phyloP scores from a whole-genome alignment of 2,113 vertebrate species.

The Neolamprologus ventralis region DNA sequence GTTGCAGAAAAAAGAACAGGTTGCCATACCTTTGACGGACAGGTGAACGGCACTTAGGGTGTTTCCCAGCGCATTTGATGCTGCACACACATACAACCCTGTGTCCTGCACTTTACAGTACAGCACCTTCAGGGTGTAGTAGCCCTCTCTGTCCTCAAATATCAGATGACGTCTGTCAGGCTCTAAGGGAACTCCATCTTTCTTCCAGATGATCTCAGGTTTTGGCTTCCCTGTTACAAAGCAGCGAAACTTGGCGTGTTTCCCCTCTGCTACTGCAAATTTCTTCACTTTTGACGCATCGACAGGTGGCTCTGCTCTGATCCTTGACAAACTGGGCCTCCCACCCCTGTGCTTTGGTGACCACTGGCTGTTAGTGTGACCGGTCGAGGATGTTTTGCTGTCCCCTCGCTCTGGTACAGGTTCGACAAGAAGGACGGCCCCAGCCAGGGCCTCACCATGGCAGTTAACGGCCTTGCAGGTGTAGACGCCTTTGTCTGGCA shows the following conservation, averaged over 20 bases:
- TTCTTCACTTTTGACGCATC: conserved; percentile 73
- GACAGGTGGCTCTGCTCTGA: conserved; percentile 16
- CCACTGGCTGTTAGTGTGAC: conserved; percentile 20
- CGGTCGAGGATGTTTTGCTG: conserved; percentile 13
- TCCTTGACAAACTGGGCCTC: not conserved
- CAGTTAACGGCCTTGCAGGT: conserved; percentile 81
- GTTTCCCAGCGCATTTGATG: conserved; percentile 87
- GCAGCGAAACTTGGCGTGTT: conserved; percentile 96
- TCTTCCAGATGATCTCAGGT: conserved; percentile 92
- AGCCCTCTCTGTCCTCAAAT: conserved; percentile 91
- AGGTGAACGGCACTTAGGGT: conserved; percentile 90
- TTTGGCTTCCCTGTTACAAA: conserved; percentile 92
- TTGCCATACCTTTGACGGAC: conserved; percentile 84
- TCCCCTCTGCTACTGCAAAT: conserved; percentile 84
- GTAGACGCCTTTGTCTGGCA: conserved; percentile 85
- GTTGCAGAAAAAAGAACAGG: not conserved
- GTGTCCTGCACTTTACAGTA: conserved; percentile 88
- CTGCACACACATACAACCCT: conserved; percentile 87
- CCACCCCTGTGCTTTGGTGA: conserved; percentile 41
- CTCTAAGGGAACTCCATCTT: conserved; percentile 74
- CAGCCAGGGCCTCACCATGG: conserved; percentile 73
- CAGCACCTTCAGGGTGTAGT: conserved; percentile 92
- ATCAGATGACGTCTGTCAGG: conserved; percentile 80
- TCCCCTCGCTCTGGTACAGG: conserved; percentile 42
- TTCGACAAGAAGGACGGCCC: conserved; percentile 84